phyloP scores from a whole-genome alignment of 1,140 invertebrate genomes.

The Brachionus rotundiformis region DNA sequence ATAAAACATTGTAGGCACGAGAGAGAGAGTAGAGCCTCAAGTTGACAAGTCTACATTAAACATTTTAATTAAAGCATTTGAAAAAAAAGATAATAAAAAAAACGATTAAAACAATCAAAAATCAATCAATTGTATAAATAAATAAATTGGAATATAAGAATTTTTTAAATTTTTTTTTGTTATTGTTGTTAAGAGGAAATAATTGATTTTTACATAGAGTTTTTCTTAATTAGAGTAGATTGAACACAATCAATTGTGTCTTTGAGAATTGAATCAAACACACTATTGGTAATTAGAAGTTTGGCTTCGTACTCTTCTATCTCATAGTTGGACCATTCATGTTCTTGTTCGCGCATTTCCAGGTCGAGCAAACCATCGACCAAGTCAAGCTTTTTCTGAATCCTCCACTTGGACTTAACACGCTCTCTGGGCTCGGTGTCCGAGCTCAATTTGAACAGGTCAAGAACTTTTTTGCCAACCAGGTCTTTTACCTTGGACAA shows the following conservation, averaged over 20 bases:
- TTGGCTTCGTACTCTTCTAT: constrained; percentile 73
- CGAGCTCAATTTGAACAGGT: constrained; percentile 66
- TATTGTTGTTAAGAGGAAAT: neutral
- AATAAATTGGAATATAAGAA: neutral
- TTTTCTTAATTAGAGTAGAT: constrained; percentile 22
- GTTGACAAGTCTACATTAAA: neutral
- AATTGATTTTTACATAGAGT: constrained; percentile 20
- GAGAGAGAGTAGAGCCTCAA: neutral
- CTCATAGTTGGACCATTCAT: constrained; percentile 74
- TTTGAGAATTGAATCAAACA: constrained; percentile 69
- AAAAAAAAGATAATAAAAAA: neutral
- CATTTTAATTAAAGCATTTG: neutral
- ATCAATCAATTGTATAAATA: constrained; percentile 17
- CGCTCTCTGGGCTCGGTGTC: constrained; percentile 66
- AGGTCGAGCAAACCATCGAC: constrained; percentile 73
- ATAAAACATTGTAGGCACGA: no score
- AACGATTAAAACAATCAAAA: neutral
- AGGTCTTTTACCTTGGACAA: constrained; percentile 57
- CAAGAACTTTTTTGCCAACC: constrained; percentile 59
- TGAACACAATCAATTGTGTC: constrained; percentile 65
- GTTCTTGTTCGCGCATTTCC: constrained; percentile 73
- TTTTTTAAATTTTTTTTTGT: neutral
- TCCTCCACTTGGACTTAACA: constrained; percentile 70
- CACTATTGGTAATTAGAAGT: constrained; percentile 70
- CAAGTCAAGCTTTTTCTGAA: constrained; percentile 72